Percentiles rank a stretch among this genome's conserved stretches.
phyloP scores from a whole-genome alignment of 2,888 invertebrate species.

The Cataglyphis cursor region DNA sequence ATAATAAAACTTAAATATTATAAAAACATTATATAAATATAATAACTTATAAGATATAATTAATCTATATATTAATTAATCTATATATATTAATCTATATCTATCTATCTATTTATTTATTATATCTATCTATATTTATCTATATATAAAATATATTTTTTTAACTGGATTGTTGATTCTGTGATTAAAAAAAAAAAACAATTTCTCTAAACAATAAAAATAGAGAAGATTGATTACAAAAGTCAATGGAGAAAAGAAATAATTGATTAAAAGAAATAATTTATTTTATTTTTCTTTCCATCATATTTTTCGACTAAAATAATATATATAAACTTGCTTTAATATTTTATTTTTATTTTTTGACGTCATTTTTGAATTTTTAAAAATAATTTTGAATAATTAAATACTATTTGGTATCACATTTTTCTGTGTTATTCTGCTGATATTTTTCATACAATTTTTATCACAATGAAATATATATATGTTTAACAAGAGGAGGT shows the following conservation, averaged over 20 bases:
- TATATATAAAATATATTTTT: background rate
- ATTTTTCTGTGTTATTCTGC: background rate
- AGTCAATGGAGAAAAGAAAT: background rate
- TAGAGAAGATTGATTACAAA: background rate
- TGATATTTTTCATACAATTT: background rate
- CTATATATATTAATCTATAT: too few species aligned
- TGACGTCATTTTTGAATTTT: background rate
- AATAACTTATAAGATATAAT: background rate
- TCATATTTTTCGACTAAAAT: background rate
- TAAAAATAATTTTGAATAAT: background rate
- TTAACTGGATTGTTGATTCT: background rate
- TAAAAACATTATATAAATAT: background rate
- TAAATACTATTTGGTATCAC: background rate
- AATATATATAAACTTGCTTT: background rate
- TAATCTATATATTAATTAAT: background rate
- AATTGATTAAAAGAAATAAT: too few species aligned
- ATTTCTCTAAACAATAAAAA: background rate
- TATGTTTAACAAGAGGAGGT: background rate
- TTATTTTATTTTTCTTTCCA: background rate
- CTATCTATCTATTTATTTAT: too few species aligned
- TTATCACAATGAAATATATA: background rate
- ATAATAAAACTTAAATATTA: background rate
- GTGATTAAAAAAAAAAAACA: background rate
- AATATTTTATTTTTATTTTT: background rate
- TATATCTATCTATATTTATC: too few species aligned